Conservation (phyloP, 2,797 vertebrate genomes). For the Octomys mimax region DNA sequence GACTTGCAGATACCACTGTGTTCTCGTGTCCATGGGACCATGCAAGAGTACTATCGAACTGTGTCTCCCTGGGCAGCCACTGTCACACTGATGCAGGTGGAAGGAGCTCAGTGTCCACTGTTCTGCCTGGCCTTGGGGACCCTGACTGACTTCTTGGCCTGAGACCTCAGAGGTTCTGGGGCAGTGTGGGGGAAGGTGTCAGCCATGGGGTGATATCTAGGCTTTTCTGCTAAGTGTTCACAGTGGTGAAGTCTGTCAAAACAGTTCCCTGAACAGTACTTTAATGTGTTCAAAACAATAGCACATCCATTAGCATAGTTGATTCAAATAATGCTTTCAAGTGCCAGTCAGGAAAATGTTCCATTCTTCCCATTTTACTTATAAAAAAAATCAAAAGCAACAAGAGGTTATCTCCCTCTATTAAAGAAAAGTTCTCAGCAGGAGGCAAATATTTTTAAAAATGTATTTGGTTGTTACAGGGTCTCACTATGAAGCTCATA, state of each 20-base stretch:
- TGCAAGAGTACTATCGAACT: not conserved
- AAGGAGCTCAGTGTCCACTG: not conserved
- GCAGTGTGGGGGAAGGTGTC: not conserved
- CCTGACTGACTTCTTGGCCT: accelerated
- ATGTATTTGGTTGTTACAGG: too few relatives aligned
- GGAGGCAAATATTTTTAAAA: not conserved
- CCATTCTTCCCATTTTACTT: conserved; percentile 48
- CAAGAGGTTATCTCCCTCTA: not conserved
- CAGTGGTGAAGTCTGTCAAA: conserved; percentile 49
- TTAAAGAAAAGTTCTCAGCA: not conserved
- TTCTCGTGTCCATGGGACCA: not conserved
- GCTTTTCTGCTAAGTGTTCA: not conserved
- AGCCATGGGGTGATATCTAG: not conserved
- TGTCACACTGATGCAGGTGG: not conserved
- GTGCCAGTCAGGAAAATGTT: conserved; percentile 39
- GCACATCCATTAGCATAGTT: not conserved
- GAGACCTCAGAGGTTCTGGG: not conserved
- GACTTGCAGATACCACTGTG: not conserved
- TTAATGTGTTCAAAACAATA: conserved; percentile 61
- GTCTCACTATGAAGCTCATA: too few relatives aligned
- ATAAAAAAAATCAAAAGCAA: not conserved
- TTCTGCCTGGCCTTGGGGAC: not conserved
- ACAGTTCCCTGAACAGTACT: conserved; percentile 51
- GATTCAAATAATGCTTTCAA: not conserved
- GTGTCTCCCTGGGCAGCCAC: not conserved